Percentiles rank a stretch among this genome's conserved stretches.
Evolutionary conservation across 2,888 invertebrate species (phyloP).

Genomic region (Bugula neritina): DNA sequence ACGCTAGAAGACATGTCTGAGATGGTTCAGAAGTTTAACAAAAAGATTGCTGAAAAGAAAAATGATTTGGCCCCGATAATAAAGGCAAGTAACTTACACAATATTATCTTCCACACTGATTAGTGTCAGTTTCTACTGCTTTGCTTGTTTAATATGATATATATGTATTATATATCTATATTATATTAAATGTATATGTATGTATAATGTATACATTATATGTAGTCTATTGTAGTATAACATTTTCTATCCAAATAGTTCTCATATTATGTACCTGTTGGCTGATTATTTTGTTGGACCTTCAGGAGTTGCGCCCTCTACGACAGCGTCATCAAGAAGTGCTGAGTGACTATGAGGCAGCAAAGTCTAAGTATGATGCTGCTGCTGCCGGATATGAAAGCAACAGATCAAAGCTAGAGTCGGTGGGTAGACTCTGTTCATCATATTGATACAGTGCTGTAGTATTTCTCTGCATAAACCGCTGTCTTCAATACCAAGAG

Average conservation of each 20-base stretch:
- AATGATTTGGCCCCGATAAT: slow-evolving; percentile 60
- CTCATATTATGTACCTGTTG: too few relatives aligned
- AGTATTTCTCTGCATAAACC: too few relatives aligned
- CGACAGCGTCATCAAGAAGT: slow-evolving; percentile 59
- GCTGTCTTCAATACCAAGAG: too few relatives aligned
- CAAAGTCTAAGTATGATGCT: slow-evolving; percentile 65
- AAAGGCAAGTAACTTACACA: slow-evolving; percentile 43
- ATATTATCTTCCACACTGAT: too few relatives aligned
- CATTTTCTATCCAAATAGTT: too few relatives aligned
- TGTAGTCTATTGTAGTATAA: too few relatives aligned
- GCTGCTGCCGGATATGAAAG: slow-evolving; percentile 60
- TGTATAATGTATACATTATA: too few relatives aligned
- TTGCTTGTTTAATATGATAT: too few relatives aligned
- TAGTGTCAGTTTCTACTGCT: too few relatives aligned
- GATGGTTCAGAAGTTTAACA: slow-evolving; percentile 56
- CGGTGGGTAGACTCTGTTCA: slow-evolving; percentile 41
- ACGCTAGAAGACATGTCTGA: slow-evolving; percentile 58
- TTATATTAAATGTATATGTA: too few relatives aligned
- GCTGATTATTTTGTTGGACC: too few relatives aligned
- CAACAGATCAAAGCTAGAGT: slow-evolving; percentile 58
- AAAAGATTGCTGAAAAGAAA: slow-evolving; percentile 62
- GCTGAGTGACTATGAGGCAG: slow-evolving; percentile 59
- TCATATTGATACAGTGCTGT: not conserved
- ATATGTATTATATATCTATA: too few relatives aligned
- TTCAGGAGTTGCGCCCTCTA: slow-evolving; percentile 60